A percentile compares a stretch with the other conserved stretches of the same genome.
These are phyloP conservation scores for Ostrea edulis DNA, from an alignment of 1,140 invertebrate species.

Conservation along the genomic window DNA sequence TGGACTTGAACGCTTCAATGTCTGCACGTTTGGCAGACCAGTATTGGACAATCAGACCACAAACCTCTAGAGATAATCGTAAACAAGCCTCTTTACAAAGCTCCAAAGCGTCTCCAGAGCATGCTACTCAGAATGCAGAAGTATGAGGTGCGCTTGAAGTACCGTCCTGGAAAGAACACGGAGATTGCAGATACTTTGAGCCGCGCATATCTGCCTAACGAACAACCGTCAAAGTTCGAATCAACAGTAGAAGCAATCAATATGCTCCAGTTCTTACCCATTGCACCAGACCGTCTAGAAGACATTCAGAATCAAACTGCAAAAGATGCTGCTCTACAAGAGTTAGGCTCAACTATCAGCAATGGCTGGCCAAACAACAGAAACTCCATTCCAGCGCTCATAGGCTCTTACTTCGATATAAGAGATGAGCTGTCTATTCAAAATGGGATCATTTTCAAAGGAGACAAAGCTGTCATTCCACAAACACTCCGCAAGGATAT, in stretches of 20 bases:
- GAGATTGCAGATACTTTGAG: slow-evolving; percentile 69
- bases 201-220: slow-evolving; percentile 15
- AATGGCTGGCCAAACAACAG: slow-evolving; percentile 49
- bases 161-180: slow-evolving; percentile 77
- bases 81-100: slow-evolving; percentile 76
- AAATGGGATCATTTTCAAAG: slow-evolving; percentile 61
- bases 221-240: neutral
- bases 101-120: slow-evolving; percentile 77
- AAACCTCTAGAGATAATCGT: slow-evolving; percentile 77
- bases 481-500: slow-evolving; percentile 49
- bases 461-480: slow-evolving; percentile 59
- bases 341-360: neutral
- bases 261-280: slow-evolving; percentile 43
- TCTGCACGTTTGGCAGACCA: slow-evolving; percentile 76
- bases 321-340: slow-evolving; percentile 26
- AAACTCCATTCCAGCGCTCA: too few species aligned
- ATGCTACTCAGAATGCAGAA: slow-evolving; percentile 78
- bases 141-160: slow-evolving; percentile 79
- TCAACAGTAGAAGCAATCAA: slow-evolving; percentile 34
- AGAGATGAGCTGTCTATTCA: slow-evolving; percentile 58
- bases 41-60: slow-evolving; percentile 71
- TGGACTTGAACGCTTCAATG: slow-evolving; percentile 76
- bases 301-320: slow-evolving; percentile 41
- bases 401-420: slow-evolving; percentile 50
- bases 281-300: neutral